A percentile compares a stretch with the other conserved stretches of the same genome.
Evolutionary conservation across 1,140 invertebrate genomes (phyloP).

Genomic region (Tribolium madens): DNA sequence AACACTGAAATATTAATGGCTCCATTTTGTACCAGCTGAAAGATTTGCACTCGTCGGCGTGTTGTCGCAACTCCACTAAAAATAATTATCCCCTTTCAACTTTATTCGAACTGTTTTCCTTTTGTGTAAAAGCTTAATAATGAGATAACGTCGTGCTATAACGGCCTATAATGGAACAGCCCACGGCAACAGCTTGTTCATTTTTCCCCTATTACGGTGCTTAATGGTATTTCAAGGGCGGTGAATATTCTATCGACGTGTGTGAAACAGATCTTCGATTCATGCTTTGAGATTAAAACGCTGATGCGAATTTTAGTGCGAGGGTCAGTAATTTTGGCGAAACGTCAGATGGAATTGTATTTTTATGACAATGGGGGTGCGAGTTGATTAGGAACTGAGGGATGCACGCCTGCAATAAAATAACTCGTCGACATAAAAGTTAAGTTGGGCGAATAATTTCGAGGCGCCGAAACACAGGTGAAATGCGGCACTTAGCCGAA

Average conservation of each 20-base stretch:
- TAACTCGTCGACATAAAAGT: conserved; percentile 31
- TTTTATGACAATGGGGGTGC: conserved; percentile 29
- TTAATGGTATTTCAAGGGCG: too few species aligned
- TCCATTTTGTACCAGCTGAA: not conserved
- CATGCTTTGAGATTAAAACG: too few species aligned
- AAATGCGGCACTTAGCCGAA: conserved; percentile 25
- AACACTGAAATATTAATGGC: conserved; percentile 12
- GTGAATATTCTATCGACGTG: conserved; percentile 25
- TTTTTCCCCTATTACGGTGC: conserved; percentile 23
- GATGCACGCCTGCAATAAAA: conserved; percentile 35
- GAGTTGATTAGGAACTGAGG: conserved; percentile 30
- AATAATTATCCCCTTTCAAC: conserved; percentile 30
- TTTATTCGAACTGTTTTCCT: conserved; percentile 19
- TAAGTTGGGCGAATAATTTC: conserved; percentile 37
- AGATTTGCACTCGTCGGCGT: not conserved
- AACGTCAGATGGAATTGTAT: conserved; percentile 21
- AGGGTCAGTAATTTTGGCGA: conserved; percentile 9
- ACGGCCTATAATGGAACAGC: conserved; percentile 18
- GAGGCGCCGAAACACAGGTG: conserved; percentile 35
- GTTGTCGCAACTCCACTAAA: conserved; percentile 27
- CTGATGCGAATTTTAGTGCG: not conserved
- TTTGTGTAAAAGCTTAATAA: conserved; percentile 38
- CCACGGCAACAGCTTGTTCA: conserved; percentile 35
- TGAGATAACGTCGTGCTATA: conserved; percentile 26
- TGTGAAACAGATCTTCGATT: not conserved